These are phyloP conservation scores for Idaea biselata DNA, from an alignment of 2,888 invertebrate genomes.

Conservation along the genomic window DNA sequence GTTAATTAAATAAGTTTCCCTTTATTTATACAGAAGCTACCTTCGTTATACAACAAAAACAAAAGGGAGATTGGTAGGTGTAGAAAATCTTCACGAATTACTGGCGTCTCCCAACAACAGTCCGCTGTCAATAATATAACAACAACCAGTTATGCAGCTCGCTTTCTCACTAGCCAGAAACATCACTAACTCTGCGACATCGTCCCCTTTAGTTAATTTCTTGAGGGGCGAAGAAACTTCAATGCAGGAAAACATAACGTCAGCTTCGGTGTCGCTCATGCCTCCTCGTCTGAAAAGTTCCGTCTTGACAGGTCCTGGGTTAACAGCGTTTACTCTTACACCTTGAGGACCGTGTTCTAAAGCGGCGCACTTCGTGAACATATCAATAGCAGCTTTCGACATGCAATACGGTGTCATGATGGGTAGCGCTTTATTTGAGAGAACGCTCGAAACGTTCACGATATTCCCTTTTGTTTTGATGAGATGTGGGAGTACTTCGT, in stretches of 20 bases:
- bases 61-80: constrained; percentile 14
- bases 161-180: constrained; percentile 61
- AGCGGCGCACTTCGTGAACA: constrained; percentile 63
- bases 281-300: constrained; percentile 53
- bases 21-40: constrained; percentile 23
- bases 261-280: constrained; percentile 43
- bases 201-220: constrained; percentile 47
- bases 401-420: constrained; percentile 58
- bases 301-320: constrained; percentile 61
- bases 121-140: constrained; percentile 56
- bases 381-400: constrained; percentile 64
- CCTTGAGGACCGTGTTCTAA: constrained; percentile 51
- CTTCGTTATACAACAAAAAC: constrained; percentile 26
- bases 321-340: constrained; percentile 62
- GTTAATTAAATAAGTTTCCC: constrained; percentile 34
- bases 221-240: constrained; percentile 44
- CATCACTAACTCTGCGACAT: constrained; percentile 55
- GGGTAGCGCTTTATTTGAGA: constrained; percentile 47
- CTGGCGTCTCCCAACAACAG: constrained; percentile 46
- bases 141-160: constrained; percentile 54
- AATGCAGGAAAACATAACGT: constrained; percentile 42
- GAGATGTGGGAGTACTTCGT: constrained; percentile 48
- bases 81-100: constrained; percentile 32
- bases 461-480: constrained; percentile 55
- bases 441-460: constrained; percentile 59